These are phyloP conservation scores for Vanessa tameamea DNA, from an alignment of 1,140 invertebrate species.

Conservation along the genomic window DNA sequence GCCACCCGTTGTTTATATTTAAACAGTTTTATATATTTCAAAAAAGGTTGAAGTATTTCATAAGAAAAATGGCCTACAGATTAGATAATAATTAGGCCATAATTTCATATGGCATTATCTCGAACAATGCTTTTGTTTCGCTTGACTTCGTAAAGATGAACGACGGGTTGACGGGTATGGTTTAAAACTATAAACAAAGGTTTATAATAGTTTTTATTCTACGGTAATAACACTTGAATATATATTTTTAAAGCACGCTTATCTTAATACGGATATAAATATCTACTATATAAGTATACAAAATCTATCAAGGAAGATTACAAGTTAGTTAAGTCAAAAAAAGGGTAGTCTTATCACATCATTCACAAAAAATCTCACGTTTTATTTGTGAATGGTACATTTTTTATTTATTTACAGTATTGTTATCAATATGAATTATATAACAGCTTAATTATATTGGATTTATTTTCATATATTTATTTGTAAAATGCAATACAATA, in stretches of 20 bases:
- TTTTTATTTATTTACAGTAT: neutral
- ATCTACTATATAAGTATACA: too few species aligned
- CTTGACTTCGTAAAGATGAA: neutral
- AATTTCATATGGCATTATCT: conserved; percentile 21
- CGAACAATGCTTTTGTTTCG: conserved; percentile 18
- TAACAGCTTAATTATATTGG: neutral
- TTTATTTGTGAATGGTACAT: too few species aligned
- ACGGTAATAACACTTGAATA: neutral
- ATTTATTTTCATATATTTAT: neutral
- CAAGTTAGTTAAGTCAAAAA: too few species aligned
- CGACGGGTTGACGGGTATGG: neutral
- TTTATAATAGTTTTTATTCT: neutral
- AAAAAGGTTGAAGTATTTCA: neutral
- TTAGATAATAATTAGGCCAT: conserved; percentile 15
- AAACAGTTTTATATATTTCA: neutral
- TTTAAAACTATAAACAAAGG: conserved; percentile 14
- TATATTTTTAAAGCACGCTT: neutral
- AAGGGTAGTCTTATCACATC: too few species aligned
- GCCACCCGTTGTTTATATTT: conserved; percentile 3
- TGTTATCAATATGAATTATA: neutral
- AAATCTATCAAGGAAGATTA: too few species aligned
- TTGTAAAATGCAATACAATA: conserved; percentile 13
- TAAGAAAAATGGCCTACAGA: neutral
- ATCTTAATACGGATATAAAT: too few species aligned
- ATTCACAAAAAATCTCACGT: too few species aligned